Conservation (phyloP, 2,888 invertebrate species). For the Epinotia nisella region DNA sequence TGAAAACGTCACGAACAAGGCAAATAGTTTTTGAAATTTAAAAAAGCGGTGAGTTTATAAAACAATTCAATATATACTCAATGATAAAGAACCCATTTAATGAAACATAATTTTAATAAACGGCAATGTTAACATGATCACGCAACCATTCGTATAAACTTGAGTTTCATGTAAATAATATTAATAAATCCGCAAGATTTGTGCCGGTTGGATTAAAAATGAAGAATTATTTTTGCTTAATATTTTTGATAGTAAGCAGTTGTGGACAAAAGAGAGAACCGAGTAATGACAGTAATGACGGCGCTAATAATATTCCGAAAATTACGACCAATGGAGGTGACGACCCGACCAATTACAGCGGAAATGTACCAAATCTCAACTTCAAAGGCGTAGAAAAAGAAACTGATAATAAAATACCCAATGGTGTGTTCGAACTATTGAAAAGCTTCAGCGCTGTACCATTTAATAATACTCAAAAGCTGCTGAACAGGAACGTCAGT, state of each 20-base stretch:
- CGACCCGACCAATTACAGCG: not conserved
- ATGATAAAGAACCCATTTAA: no score
- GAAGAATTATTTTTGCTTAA: slow-evolving; percentile 12
- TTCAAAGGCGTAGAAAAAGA: no score
- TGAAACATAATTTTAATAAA: no score
- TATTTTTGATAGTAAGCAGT: slow-evolving; percentile 8
- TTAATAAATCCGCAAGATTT: not conserved
- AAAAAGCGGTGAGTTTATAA: no score
- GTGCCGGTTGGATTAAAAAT: slow-evolving; percentile 1
- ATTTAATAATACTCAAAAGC: not conserved
- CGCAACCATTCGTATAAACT: slow-evolving; percentile 16
- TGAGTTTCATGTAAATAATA: not conserved
- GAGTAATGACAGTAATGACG: no score
- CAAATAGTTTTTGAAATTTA: no score
- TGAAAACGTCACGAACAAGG: no score
- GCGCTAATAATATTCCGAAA: no score
- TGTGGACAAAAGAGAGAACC: slow-evolving; percentile 1
- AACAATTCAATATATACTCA: no score
- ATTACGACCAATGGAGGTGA: no score
- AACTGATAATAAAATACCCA: no score
- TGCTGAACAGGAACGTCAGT: not conserved
- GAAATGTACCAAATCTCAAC: not conserved
- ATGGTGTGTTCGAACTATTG: no score
- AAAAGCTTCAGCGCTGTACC: not conserved
- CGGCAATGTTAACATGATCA: not conserved